A percentile compares a stretch with the other conserved stretches of the same genome.
These are phyloP conservation scores for Hippopotamus amphibius DNA, from an alignment of 2,113 vertebrate species.

Conservation along the genomic window DNA sequence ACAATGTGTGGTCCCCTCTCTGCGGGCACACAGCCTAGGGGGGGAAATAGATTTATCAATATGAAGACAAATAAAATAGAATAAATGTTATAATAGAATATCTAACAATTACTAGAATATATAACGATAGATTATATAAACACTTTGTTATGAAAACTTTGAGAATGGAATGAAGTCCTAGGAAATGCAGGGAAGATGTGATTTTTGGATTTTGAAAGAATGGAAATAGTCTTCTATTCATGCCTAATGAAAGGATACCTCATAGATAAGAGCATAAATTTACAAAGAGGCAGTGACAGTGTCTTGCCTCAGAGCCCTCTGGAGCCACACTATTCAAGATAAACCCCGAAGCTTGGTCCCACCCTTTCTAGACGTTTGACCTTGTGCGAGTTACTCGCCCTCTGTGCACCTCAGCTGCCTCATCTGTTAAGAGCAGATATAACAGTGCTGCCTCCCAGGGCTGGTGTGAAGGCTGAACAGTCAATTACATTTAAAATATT, in stretches of 20 bases:
- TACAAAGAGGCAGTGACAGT: neutral
- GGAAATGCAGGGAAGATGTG: neutral
- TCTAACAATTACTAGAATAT: neutral
- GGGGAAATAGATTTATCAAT: neutral
- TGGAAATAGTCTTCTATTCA: neutral
- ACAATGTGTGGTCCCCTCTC: neutral
- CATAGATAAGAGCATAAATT: neutral
- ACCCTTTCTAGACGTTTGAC: neutral
- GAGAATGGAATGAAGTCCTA: neutral
- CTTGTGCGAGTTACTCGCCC: neutral
- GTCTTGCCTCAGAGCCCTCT: neutral
- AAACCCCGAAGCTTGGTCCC: neutral
- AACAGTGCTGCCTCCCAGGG: neutral
- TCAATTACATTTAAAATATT: neutral
- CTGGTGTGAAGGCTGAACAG: neutral
- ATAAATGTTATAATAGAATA: neutral
- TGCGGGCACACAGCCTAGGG: neutral
- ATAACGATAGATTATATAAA: neutral
- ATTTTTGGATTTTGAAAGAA: neutral
- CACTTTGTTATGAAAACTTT: neutral
- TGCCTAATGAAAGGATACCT: neutral
- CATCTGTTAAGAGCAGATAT: neutral
- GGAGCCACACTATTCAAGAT: neutral
- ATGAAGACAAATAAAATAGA: conserved; percentile 4
- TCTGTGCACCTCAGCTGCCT: neutral